These are phyloP conservation scores for Volucella inflata DNA, from an alignment of 2,888 invertebrate genomes.

Conservation along the genomic window DNA sequence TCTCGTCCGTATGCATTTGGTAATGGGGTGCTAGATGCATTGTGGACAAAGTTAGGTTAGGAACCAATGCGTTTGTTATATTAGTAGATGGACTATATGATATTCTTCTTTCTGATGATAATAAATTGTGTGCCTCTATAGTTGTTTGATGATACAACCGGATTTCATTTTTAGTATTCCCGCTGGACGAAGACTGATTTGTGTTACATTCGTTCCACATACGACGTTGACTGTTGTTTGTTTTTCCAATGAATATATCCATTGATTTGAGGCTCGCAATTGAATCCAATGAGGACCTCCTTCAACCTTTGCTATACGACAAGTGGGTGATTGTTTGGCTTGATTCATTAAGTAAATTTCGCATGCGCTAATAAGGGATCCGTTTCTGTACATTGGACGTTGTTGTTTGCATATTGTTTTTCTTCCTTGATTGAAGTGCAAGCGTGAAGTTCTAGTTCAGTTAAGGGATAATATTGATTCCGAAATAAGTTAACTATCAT, in stretches of 20 bases:
- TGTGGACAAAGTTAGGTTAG: too few relatives aligned
- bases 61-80: too few relatives aligned
- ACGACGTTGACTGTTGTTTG: background rate
- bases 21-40: conserved; percentile 1
- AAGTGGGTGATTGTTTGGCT: background rate
- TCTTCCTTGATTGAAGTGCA: too few relatives aligned
- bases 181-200: too few relatives aligned
- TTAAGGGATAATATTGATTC: too few relatives aligned
- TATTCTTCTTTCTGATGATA: too few relatives aligned
- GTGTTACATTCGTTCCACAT: too few relatives aligned
- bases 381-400: background rate
- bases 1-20: background rate
- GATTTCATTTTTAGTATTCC: too few relatives aligned
- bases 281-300: conserved; percentile 25
- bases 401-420: background rate
- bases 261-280: background rate
- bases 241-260: background rate
- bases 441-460: too few relatives aligned
- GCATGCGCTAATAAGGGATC: too few relatives aligned
- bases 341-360: background rate
- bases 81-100: background rate
- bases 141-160: too few relatives aligned
- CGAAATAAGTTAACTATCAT: too few relatives aligned
- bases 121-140: conserved; percentile 21
- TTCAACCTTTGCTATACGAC: conserved; percentile 7